phyloP scores from a whole-genome alignment of 2,797 vertebrate genomes.

The Enteromius radiatus region DNA sequence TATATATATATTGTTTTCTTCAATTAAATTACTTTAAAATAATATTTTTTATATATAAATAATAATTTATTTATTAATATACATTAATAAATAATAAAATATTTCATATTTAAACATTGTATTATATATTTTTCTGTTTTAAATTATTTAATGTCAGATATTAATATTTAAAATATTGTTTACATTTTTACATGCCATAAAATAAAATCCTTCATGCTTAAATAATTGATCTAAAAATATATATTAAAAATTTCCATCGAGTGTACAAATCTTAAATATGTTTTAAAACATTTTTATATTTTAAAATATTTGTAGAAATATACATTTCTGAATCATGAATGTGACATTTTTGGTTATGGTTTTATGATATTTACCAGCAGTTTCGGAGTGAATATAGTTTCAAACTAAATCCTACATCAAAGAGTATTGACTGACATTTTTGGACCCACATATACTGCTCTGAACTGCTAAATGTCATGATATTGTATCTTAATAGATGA shows the following conservation, averaged over 20 bases:
- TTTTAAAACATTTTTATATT: background rate
- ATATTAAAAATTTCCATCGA: background rate
- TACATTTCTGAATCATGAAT: background rate
- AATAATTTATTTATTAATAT: background rate
- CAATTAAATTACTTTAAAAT: background rate
- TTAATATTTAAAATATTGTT: background rate
- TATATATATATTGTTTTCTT: background rate
- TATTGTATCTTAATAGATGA: background rate
- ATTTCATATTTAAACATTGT: background rate
- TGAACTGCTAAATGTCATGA: background rate
- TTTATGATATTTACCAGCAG: background rate
- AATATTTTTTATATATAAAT: too few species aligned
- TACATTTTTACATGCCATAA: background rate
- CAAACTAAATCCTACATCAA: background rate
- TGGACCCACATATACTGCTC: background rate
- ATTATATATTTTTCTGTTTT: background rate
- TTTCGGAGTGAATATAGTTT: background rate
- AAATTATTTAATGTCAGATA: background rate
- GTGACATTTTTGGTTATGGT: background rate
- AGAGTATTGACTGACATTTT: background rate
- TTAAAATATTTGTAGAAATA: background rate
- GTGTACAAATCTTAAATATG: background rate
- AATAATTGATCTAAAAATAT: background rate
- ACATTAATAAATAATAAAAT: background rate
- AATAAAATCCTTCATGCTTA: background rate